A percentile compares a stretch with the other conserved stretches of the same genome.
These are phyloP conservation scores for Megaceryle maxima DNA, from an alignment of 2,113 vertebrate genomes.

Conservation along the genomic window DNA sequence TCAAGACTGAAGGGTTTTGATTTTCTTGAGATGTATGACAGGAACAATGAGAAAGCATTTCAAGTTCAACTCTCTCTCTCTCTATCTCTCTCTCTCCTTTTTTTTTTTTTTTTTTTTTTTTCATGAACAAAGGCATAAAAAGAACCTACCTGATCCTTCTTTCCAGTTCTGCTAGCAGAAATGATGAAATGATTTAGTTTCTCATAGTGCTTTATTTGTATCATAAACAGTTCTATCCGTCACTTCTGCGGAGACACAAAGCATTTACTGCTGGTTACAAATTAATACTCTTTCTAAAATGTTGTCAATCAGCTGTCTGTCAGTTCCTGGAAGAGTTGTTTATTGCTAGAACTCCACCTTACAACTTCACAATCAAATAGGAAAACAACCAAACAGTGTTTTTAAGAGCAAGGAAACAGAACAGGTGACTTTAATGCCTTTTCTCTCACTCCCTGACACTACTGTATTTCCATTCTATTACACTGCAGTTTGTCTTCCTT, in stretches of 20 bases:
- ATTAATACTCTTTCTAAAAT: slow-evolving; percentile 29
- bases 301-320: slow-evolving; percentile 44
- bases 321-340: not conserved
- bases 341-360: not conserved
- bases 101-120: not conserved
- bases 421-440: not conserved
- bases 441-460: not conserved
- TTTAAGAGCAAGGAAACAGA: not conserved
- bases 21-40: not conserved
- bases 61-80: not conserved
- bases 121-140: not conserved
- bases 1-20: not conserved
- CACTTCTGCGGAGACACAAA: not conserved
- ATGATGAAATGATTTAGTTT: slow-evolving; percentile 25
- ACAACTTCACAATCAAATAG: slow-evolving; percentile 18
- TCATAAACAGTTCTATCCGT: slow-evolving; percentile 11
- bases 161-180: not conserved
- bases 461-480: not conserved
- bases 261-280: slow-evolving; percentile 16
- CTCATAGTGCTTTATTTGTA: slow-evolving; percentile 2
- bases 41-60: not conserved
- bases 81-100: not conserved
- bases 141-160: not conserved
- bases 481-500: not conserved
- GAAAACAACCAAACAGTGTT: not conserved